Conservation (phyloP, 2,888 invertebrate species). For the Acrobasis consociella region DNA sequence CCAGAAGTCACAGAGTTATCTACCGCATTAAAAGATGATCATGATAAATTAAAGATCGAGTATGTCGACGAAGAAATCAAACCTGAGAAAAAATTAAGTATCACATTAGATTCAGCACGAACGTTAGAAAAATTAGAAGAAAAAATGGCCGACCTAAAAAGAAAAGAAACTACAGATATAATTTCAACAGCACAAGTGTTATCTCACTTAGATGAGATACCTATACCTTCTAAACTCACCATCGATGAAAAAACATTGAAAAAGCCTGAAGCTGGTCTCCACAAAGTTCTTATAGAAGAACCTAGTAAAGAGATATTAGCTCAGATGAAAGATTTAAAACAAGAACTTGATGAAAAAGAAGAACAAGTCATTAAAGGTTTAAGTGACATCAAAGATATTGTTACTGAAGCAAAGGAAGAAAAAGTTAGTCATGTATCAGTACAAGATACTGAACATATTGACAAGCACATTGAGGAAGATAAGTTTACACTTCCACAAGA, state of each 20-base stretch:
- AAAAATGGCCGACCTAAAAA: slow-evolving; percentile 67
- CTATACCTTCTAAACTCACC: slow-evolving; percentile 33
- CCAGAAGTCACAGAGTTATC: neutral
- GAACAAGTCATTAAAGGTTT: neutral
- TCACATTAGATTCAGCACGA: slow-evolving; percentile 65
- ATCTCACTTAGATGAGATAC: slow-evolving; percentile 31
- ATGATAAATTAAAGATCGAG: neutral
- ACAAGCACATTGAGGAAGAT: neutral
- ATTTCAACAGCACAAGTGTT: slow-evolving; percentile 15
- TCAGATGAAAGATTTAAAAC: slow-evolving; percentile 30
- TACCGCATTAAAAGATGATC: neutral
- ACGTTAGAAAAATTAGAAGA: slow-evolving; percentile 75
- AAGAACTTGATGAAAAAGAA: slow-evolving; percentile 31
- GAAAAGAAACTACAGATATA: slow-evolving; percentile 41
- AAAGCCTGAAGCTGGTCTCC: slow-evolving; percentile 48
- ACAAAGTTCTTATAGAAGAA: slow-evolving; percentile 56
- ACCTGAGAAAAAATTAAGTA: slow-evolving; percentile 49
- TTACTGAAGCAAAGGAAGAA: neutral
- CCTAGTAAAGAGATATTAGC: slow-evolving; percentile 48
- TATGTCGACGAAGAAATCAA: slow-evolving; percentile 12
- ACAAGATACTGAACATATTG: neutral
- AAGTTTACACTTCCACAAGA: slow-evolving; percentile 29
- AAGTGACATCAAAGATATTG: neutral
- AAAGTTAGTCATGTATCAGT: neutral
- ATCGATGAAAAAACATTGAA: slow-evolving; percentile 43